Evolutionary conservation across 2,113 vertebrate genomes (phyloP).

Genomic region (Monarcha castaneiventris): DNA sequence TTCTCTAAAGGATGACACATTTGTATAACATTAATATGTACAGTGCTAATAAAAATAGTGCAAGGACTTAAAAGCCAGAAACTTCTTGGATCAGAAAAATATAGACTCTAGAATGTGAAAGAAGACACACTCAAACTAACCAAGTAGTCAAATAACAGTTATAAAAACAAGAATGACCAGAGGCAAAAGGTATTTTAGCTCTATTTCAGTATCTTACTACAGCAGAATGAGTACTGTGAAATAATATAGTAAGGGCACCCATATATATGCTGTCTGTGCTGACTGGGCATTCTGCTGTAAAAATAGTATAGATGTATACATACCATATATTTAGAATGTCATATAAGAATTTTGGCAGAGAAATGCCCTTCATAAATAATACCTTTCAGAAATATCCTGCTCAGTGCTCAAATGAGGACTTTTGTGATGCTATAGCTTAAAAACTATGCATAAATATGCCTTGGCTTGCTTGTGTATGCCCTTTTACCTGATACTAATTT

Average conservation of each 20-base stretch:
- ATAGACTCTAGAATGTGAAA: not conserved
- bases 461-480: not conserved
- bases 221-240: not conserved
- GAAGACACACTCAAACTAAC: not conserved
- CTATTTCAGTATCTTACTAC: not conserved
- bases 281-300: not conserved
- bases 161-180: not conserved
- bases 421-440: not conserved
- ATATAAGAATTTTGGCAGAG: not conserved
- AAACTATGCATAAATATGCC: not conserved
- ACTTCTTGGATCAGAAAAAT: not conserved
- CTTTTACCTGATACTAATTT: not conserved
- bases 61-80: not conserved
- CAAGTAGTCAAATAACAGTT: not conserved
- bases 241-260: not conserved
- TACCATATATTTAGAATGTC: not conserved
- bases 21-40: not conserved
- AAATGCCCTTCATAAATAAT: not conserved
- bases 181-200: slow-evolving; percentile 29
- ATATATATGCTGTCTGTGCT: not conserved
- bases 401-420: not conserved
- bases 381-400: not conserved
- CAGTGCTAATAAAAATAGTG: not conserved
- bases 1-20: not conserved
- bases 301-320: not conserved